Percentiles rank a stretch among this genome's conserved stretches.
phyloP scores from a whole-genome alignment of 2,888 invertebrate genomes.

The Andrena marginata region DNA sequence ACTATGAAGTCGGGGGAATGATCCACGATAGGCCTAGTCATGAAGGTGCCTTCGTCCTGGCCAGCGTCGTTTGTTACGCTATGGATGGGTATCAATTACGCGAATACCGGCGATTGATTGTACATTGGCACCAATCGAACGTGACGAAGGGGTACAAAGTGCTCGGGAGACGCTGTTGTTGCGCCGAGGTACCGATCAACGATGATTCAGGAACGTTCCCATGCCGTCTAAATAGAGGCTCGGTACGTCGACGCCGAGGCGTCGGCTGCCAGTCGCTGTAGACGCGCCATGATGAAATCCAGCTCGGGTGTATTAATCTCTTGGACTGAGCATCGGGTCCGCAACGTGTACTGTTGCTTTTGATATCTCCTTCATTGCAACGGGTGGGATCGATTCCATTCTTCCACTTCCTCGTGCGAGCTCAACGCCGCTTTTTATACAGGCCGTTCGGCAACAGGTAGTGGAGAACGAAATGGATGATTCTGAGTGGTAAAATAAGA shows the following conservation, averaged over 20 bases:
- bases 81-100: constrained; percentile 73
- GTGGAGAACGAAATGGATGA: too few relatives aligned
- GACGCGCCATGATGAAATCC: constrained; percentile 46
- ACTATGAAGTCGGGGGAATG: constrained; percentile 19
- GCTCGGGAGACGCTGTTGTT: constrained; percentile 25
- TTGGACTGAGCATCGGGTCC: constrained; percentile 24
- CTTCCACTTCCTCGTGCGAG: neutral
- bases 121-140: constrained; percentile 62
- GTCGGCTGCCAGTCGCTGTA: constrained; percentile 32
- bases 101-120: constrained; percentile 70
- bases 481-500: too few relatives aligned
- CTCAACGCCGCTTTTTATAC: neutral
- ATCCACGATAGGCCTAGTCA: constrained; percentile 35
- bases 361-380: constrained; percentile 45
- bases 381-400: constrained; percentile 8
- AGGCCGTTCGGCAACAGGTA: too few relatives aligned
- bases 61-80: constrained; percentile 69
- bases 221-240: constrained; percentile 75
- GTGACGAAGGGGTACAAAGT: constrained; percentile 43
- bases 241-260: constrained; percentile 18
- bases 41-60: constrained; percentile 37
- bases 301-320: constrained; percentile 53
- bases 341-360: constrained; percentile 36
- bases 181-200: constrained; percentile 53
- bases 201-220: constrained; percentile 77